Base-by-base conservation (phyloP, 1,140 invertebrate species). In the Drosophila sulfurigaster region DNA sequence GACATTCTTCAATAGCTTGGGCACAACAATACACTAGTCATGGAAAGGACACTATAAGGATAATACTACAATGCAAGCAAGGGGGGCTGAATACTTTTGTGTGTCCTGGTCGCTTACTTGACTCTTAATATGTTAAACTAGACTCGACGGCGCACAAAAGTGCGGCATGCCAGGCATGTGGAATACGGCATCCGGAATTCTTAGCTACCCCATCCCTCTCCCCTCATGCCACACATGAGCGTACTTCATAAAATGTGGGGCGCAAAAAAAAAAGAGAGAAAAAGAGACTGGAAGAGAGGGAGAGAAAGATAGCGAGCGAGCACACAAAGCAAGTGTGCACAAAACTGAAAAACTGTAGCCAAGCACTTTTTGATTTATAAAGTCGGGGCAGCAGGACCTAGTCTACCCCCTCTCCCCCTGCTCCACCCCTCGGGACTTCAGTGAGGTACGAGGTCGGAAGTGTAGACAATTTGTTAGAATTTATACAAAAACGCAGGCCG, bases 381-480 rank as follows among this genome's bases (percentile, higher is more conserved):
- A 88, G 60, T 75, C 58, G 75, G 59, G 60, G 32, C 8, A 7
- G 38, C 15, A 58, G 30, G 46, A 10, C 8, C 51, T 15, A 46
- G 45, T 6, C 45, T 20, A 10, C 35, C 5, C 38, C 10, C 15
- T 32, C 20, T 41, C 16, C 7, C 16, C 8, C 32, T 15, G 4
- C 20, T 25, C 20, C 20, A 25, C 20, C 20, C 20, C 20, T 25
- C 20, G 20, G 20, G 2, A 3, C 10, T 25, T 25, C 20, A 25
- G 20, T 48, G 46, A 15, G 43, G 60, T 15, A 59, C 32, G 63
- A 48, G 62, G 45, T 75, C 83, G 83, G 83, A 88, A 88, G 83
- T 88, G 83, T 88, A 88, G 83, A 88, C 83, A 88, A 88, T 88
- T 88, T 88, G 83, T 88, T 88, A 88, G 85, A 88, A 89, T 88